Evolutionary conservation across 1,140 invertebrate species (phyloP).

Genomic region (Centruroides sculpturatus): DNA sequence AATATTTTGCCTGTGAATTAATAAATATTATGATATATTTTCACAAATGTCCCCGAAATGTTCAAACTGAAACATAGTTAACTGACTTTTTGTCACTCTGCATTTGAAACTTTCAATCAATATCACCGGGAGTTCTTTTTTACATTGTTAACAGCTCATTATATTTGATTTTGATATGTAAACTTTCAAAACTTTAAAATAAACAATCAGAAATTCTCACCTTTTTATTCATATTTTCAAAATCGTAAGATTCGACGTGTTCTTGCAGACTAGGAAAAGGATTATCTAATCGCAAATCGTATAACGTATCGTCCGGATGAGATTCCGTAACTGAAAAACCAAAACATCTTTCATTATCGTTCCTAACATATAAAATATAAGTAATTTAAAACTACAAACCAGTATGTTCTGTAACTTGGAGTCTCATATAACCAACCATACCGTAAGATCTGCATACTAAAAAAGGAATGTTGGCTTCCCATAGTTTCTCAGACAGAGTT

Average conservation of each 20-base stretch:
- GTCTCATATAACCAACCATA: slow-evolving; percentile 76
- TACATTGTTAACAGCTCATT: no score
- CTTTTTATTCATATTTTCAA: slow-evolving; percentile 60
- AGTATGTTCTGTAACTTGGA: slow-evolving; percentile 81
- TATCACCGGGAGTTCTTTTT: no score
- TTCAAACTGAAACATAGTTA: no score
- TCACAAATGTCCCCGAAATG: no score
- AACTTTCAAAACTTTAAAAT: no score
- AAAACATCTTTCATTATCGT: background rate
- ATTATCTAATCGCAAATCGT: slow-evolving; percentile 71
- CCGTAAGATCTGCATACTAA: slow-evolving; percentile 78
- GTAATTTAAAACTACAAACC: slow-evolving; percentile 17
- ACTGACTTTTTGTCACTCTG: no score
- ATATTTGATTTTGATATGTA: no score
- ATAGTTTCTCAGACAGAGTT: slow-evolving; percentile 59
- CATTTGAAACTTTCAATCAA: no score
- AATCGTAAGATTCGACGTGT: slow-evolving; percentile 56
- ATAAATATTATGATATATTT: no score
- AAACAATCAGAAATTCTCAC: slow-evolving; percentile 12
- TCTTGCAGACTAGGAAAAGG: slow-evolving; percentile 65
- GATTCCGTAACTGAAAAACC: slow-evolving; percentile 58
- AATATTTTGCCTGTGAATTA: no score
- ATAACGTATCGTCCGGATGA: slow-evolving; percentile 79
- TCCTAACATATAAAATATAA: slow-evolving; percentile 3
- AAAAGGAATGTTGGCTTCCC: slow-evolving; percentile 72